Evolutionary conservation across 2,797 vertebrate genomes (phyloP), one percentile per base, ranked within the genome.

Genomic region (Varecia variegata): DNA sequence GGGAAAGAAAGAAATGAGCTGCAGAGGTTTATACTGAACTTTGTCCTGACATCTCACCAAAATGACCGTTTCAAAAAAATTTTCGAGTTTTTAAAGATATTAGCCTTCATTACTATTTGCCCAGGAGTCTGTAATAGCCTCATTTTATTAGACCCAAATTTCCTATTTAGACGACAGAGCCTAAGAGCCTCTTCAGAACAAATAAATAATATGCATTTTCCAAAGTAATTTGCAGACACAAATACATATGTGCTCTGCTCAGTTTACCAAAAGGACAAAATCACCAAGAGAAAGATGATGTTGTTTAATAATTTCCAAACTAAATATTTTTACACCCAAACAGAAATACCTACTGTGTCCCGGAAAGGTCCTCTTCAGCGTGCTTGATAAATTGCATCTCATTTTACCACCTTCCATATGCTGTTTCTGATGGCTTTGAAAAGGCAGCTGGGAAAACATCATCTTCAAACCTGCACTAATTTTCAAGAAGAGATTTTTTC

Each of bases 141-240:
- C 87, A 94, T 97, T 97, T 97, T 96, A 97, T 97, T 96, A 96
- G 81, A 86, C 94, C 95, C 91, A 93, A 96, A 96, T 96, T 97
- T 96, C 87, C 84, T 94, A 91, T 96, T 94, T 97, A 97, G 93
- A 97, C 77, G 92, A 91, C 93, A 68, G 87, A 96, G 85, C 81
- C 96, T 95, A 97, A 97, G 89, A 98, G 98, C 94, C 96, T 97
- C 97, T 98, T 96, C 95, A 97, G 97, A 96, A 96, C 95, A 92
- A 97, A 93, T 95, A 98, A 98, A 96, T 98, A 97, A 97, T 98
- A 97, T 97, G 96, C 96, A 98, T 98, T 97, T 97, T 98, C 89
- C 95, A 80, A 95, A 93, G 97, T 94, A 97, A 97, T 97, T 96
- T 98, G 76, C 96, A 96, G 96, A 87, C 96, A 95, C 93, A 92